phyloP scores from a whole-genome alignment of 2,113 vertebrate genomes.

The Mormoops blainvillei region DNA sequence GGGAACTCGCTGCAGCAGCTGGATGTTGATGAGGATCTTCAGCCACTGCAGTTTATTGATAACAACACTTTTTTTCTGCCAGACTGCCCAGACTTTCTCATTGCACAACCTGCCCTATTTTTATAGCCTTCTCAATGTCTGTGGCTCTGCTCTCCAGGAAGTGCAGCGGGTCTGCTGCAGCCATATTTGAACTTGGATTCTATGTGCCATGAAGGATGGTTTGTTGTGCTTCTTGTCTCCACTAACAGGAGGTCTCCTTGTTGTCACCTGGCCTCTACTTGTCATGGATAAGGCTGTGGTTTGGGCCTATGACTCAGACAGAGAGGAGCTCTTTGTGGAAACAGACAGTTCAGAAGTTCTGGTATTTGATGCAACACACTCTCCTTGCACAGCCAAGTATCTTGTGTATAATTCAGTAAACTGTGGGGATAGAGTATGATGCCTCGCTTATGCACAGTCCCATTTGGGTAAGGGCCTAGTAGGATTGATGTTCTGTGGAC shows the following conservation, averaged over 20 bases:
- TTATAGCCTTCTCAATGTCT: slow-evolving; percentile 68
- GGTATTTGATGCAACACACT: slow-evolving; percentile 63
- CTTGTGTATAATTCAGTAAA: slow-evolving; percentile 46
- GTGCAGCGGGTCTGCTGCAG: slow-evolving; percentile 53
- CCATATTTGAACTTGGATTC: slow-evolving; percentile 47
- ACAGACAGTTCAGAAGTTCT: slow-evolving; percentile 60
- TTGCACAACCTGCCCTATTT: slow-evolving; percentile 55
- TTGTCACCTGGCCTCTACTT: slow-evolving; percentile 76
- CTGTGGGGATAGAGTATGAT: slow-evolving; percentile 46
- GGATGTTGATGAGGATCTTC: slow-evolving; percentile 15
- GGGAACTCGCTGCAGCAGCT: slow-evolving; percentile 60
- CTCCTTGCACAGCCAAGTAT: slow-evolving; percentile 70
- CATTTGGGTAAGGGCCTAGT: background rate
- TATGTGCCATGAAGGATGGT: slow-evolving; percentile 68
- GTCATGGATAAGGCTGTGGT: slow-evolving; percentile 56
- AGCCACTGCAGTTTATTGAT: slow-evolving; percentile 51
- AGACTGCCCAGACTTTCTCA: slow-evolving; percentile 45
- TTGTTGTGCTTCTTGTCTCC: slow-evolving; percentile 70
- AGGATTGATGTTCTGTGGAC: slow-evolving; percentile 72
- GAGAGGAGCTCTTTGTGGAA: slow-evolving; percentile 70
- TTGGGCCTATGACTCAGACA: slow-evolving; percentile 67
- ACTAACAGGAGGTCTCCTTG: slow-evolving; percentile 68
- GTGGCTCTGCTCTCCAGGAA: slow-evolving; percentile 49
- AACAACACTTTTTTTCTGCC: slow-evolving; percentile 61
- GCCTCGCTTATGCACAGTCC: slow-evolving; percentile 57